phyloP scores from a whole-genome alignment of 2,113 vertebrate genomes.

The Proteles cristata region DNA sequence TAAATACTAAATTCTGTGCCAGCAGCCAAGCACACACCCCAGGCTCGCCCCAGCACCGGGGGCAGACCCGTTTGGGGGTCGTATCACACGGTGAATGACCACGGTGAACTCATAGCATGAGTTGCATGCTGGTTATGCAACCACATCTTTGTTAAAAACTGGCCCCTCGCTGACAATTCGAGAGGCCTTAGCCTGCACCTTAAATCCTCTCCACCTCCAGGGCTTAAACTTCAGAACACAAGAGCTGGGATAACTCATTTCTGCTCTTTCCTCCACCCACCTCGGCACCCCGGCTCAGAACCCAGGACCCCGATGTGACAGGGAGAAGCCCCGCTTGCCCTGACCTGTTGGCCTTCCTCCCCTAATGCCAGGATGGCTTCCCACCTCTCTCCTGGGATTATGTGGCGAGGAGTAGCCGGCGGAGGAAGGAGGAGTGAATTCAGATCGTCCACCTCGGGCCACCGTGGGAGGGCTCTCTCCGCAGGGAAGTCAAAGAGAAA shows the following conservation, averaged over 20 bases:
- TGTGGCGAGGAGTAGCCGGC: neutral
- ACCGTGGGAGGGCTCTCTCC: neutral
- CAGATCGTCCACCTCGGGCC: neutral
- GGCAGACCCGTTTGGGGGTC: rapidly evolving
- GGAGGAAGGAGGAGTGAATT: neutral
- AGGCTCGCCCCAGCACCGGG: neutral
- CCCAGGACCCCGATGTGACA: neutral
- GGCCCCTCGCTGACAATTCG: neutral
- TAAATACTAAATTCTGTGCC: neutral
- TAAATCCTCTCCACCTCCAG: neutral
- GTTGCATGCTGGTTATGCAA: neutral
- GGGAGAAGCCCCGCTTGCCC: neutral
- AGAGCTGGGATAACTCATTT: neutral
- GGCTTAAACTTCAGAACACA: neutral
- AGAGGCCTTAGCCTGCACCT: neutral
- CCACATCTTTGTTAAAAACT: neutral
- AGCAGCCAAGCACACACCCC: rapidly evolving
- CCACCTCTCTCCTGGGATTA: neutral
- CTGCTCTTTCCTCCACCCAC: neutral
- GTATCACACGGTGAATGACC: rapidly evolving
- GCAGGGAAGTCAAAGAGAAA: neutral
- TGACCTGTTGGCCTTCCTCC: neutral
- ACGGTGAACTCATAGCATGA: no score
- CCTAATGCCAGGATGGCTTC: neutral
- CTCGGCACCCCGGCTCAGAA: neutral